A percentile compares a stretch with the other conserved stretches of the same genome.
phyloP scores from a whole-genome alignment of 2,113 vertebrate genomes.

The Polypterus bichir region DNA sequence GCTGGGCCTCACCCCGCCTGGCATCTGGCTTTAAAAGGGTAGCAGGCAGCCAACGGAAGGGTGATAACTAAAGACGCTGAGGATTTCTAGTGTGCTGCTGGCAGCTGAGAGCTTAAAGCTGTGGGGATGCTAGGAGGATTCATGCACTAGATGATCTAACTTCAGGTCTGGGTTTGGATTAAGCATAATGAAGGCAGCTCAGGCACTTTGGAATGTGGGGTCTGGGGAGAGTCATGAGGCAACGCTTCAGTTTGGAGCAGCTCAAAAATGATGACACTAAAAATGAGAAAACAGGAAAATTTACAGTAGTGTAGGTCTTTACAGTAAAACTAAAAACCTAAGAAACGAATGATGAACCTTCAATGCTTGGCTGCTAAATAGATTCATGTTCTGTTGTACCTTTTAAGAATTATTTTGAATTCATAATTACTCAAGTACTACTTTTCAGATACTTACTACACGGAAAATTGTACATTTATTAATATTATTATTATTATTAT shows the following conservation, averaged over 20 bases:
- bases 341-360: no score
- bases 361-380: no score
- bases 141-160: constrained; percentile 27
- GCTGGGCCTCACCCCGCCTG: constrained; percentile 45
- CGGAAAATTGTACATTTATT: no score
- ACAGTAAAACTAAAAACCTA: background rate
- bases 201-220: constrained; percentile 21
- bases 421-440: no score
- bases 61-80: constrained; percentile 50
- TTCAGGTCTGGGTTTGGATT: constrained; percentile 20
- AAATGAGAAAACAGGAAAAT: background rate
- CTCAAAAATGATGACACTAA: constrained; percentile 17
- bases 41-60: constrained; percentile 34
- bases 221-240: constrained; percentile 1
- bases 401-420: no score
- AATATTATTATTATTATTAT: no score
- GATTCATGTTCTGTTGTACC: no score
- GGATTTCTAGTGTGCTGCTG: constrained; percentile 42
- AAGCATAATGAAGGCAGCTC: constrained; percentile 22
- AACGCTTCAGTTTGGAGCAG: constrained; percentile 16
- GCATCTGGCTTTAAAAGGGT: constrained; percentile 37
- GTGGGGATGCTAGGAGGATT: constrained; percentile 30
- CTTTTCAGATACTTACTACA: no score
- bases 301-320: background rate
- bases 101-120: constrained; percentile 42